Base-by-base conservation (phyloP, 2,888 invertebrate species). In the Conchocele bisecta region DNA sequence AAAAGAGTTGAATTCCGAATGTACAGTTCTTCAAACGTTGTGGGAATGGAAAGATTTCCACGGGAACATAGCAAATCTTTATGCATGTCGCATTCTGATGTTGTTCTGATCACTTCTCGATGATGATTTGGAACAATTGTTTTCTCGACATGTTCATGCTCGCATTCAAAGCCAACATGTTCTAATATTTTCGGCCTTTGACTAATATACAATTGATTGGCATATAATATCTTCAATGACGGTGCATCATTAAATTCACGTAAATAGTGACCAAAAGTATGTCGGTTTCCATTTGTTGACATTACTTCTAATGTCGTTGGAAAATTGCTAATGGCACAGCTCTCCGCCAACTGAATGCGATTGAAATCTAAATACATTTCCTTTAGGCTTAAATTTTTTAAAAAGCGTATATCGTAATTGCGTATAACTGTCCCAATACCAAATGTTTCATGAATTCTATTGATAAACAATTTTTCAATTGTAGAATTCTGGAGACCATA, bases 401-500 rank as follows among this genome's bases (percentile, higher is more conserved):
- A 28, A 33, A 54, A 75, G 35, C 71, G 68, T 2, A 75, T 15
- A 41, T 75, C 67, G 11, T 29, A 29, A 22, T 54, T 56, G 2
- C 7, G 33, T 24, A 75, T 7, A 20, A 33, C 11, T 1, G 59
- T 69, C 9, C 57, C 65, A 1, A 46, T 11, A 15, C 61, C 69
- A 53, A 60, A 60, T 7, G 60, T 56, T 6, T 29, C 33, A 29
- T 67, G 39, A 11, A 64, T 46, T 1, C 64, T 28, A 5, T 67
- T 61, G 35, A 44, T 56, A 37, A 68, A 60, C 7, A 75, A 22
- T 20, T 26, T 41, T 24, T 48, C 50, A 9, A 71, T 68, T 1
- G 39, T 63, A 4, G 75, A 67, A 33, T 53, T 68, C 37, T 75
- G 70, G n/a, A 75, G 35, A 13, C 71, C 56, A 17, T 56, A 75